A percentile compares a stretch with the other conserved stretches of the same genome.
These are phyloP conservation scores for Anabacerthia variegaticeps DNA, from an alignment of 2,797 vertebrate genomes.

Conservation along the genomic window DNA sequence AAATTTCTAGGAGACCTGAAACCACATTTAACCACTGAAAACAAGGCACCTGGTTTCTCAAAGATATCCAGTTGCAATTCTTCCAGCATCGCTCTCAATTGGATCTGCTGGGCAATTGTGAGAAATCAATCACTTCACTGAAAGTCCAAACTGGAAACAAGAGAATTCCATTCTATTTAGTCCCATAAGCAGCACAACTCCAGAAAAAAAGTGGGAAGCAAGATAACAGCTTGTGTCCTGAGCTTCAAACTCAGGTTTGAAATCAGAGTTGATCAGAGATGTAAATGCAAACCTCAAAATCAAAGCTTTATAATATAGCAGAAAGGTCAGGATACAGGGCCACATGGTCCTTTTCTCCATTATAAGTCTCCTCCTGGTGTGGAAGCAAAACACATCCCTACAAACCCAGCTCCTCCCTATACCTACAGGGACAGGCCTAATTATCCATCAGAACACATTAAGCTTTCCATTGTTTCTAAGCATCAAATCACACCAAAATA, in stretches of 20 bases:
- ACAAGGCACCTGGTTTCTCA: not conserved
- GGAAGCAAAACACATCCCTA: not conserved
- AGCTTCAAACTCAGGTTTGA: not conserved
- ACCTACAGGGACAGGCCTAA: not conserved
- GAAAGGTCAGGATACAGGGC: not conserved
- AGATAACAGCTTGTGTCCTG: not conserved
- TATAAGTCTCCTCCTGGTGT: not conserved
- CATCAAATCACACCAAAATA: not conserved
- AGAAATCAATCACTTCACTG: not conserved
- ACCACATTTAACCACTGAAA: not conserved
- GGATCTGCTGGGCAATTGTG: not conserved
- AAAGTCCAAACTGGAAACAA: not conserved
- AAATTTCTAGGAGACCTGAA: not conserved
- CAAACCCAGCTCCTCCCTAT: not conserved
- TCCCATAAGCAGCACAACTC: constrained; percentile 44
- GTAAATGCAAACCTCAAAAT: constrained; percentile 18
- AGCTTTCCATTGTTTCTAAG: not conserved
- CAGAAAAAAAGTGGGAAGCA: not conserved
- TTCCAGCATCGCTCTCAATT: not conserved
- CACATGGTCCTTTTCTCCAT: not conserved
- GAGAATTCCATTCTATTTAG: not conserved
- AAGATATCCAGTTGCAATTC: not conserved
- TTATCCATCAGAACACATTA: not conserved
- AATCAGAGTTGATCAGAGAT: not conserved
- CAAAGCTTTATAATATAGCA: not conserved